phyloP scores from a whole-genome alignment of 2,888 invertebrate species.

The Atrina japonica region DNA sequence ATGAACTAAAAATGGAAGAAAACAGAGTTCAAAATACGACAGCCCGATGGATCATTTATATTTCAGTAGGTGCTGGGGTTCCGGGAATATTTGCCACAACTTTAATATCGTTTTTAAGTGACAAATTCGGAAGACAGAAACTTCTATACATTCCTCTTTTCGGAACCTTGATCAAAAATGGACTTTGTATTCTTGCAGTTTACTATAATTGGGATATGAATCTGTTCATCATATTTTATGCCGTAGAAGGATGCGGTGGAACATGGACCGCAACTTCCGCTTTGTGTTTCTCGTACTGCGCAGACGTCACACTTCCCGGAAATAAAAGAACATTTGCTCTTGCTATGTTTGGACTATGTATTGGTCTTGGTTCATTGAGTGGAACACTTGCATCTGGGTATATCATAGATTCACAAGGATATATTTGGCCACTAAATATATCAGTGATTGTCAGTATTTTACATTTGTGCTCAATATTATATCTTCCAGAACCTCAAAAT shows the following conservation, averaged over 20 bases:
- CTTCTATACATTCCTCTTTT: slow-evolving; percentile 14
- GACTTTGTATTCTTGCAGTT: slow-evolving; percentile 16
- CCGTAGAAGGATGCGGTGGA: slow-evolving; percentile 29
- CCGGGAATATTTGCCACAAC: slow-evolving; percentile 19
- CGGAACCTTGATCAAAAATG: slow-evolving; percentile 24
- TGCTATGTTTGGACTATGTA: slow-evolving; percentile 16
- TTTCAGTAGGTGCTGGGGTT: slow-evolving; percentile 22
- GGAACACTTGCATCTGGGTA: slow-evolving; percentile 27
- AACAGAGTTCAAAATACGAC: slow-evolving; percentile 25
- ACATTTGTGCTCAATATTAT: no score
- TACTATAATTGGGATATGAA: slow-evolving; percentile 17
- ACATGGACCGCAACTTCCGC: slow-evolving; percentile 12
- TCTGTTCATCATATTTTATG: slow-evolving; percentile 14
- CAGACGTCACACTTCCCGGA: slow-evolving; percentile 24
- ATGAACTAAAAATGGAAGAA: slow-evolving; percentile 23
- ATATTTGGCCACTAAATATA: background rate
- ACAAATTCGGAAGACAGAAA: slow-evolving; percentile 30
- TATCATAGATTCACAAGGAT: slow-evolving; percentile 15
- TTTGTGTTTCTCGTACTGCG: slow-evolving; percentile 14
- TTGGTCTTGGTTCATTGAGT: slow-evolving; percentile 24
- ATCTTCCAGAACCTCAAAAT: no score
- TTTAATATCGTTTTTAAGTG: slow-evolving; percentile 23
- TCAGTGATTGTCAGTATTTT: background rate
- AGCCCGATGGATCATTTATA: slow-evolving; percentile 18
- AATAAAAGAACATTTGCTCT: slow-evolving; percentile 34